Evolutionary conservation across 1,140 invertebrate species (phyloP), one percentile per base, ranked within the genome.

Genomic region (Littorina saxatilis): DNA sequence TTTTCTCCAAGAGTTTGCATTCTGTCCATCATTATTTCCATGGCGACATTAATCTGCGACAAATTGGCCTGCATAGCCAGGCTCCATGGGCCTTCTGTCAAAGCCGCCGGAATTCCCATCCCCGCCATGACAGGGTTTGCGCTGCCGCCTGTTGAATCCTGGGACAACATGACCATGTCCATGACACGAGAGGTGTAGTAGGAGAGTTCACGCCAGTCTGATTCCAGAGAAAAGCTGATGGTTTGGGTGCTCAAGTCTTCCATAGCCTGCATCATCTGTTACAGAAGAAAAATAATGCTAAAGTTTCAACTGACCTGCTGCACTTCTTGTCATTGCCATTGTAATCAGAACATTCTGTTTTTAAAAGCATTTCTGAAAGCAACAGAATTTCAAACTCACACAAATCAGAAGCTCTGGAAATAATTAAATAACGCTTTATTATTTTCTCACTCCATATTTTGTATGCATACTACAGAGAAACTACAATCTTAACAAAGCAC

Each of bases 61-160:
- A 84, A 83, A 66, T 86, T 86, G 32, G 81, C 61, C 3, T 80
- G 37, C 15, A n/a, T 70, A 23, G 55, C 40, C 11, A 80, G 23
- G 61, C 58, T 74, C 80, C 37, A 63, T 17, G 80, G 80, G 32
- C 81, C 80, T 29, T 37, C 35, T 4, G 68, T 47, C 29, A 83
- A 35, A 23, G 68, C 39, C 39, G 58, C 37, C 43, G 80, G 50
- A 29, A 77, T 35, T 70, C 39, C 81, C 61, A 50, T 1, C 29
- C 23, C 37, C 43, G 7, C 40, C 43, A 32, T 68, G 27, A 50
- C 11, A 1, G 35, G 9, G 23, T 39, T 15, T 17, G 15, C 11
- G 9, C 39, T 35, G 29, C 15, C 15, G 32, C 35, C 35, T 2
- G 7, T 23, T 13, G 23, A 1, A 32, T 23, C n/a, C 66, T 39